Evolutionary conservation across 2,888 invertebrate genomes (phyloP), one percentile per base, ranked within the genome.

Genomic region (Priapulus caudatus): DNA sequence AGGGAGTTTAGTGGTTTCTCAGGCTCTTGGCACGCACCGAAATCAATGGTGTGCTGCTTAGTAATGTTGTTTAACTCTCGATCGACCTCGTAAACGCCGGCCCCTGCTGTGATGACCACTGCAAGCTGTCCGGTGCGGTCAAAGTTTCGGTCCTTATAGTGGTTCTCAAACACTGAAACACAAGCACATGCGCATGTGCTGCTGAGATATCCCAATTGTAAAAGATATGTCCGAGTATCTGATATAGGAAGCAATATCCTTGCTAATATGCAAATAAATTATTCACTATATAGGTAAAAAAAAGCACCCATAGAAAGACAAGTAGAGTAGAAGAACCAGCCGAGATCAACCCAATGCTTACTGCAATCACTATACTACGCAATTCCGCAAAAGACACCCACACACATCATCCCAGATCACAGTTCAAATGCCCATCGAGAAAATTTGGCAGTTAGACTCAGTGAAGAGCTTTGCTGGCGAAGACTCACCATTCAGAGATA

Each of bases 81-180:
- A 70, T 98, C 95, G 1, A 98, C 98, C 73, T 97, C 93, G 73
- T 97, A 98, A 0, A 99, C 93, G 1, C 98, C 98, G 3, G 93
- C 91, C 1, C 97, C 97, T 0, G 98, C 97, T 1, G 97, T 97
- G 52, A 99, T 86, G 0, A 98, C 95, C 4, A 98, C 91, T 50
- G 92, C 92, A 19, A 97, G 77, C 68, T 98, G 98, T 0, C 98
- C 98, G 0, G 97, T 97, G 55, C 98, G 80, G 69, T 99, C 98
- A 71, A 98, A 95, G 68, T 92, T 92, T 54, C 98, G 79, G 72
- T 98, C 98, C 63, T 93, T 72, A 70, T 92, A 95, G 72, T 97
- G 97, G 68, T 93, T 92, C 72, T 97, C 97, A 74, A 97, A 97
- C 86, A 88, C 5, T 92, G 92, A 88, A 60, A 18, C 63, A 58